These are phyloP conservation scores for Mycteria americana DNA, from an alignment of 2,797 vertebrate genomes.

Conservation along the genomic window DNA sequence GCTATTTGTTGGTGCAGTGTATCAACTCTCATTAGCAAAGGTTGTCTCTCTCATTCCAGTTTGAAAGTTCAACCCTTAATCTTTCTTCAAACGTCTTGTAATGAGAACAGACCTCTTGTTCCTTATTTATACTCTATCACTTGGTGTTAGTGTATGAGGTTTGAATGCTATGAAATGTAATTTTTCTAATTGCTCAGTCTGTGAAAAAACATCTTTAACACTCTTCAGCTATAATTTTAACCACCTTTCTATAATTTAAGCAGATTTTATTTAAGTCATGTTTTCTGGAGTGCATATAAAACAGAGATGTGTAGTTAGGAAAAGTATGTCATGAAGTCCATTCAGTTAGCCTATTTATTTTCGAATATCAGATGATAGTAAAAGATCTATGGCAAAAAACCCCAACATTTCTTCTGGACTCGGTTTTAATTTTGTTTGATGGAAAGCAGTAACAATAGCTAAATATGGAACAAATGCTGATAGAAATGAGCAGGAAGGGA, in stretches of 20 bases:
- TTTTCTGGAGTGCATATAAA: slow-evolving; percentile 8
- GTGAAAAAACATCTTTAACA: slow-evolving; percentile 53
- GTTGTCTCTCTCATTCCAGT: not conserved
- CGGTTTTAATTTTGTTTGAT: not conserved
- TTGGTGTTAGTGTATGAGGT: slow-evolving; percentile 32
- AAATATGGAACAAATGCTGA: not conserved
- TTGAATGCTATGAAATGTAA: slow-evolving; percentile 31
- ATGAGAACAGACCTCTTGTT: slow-evolving; percentile 26
- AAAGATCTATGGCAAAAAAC: not conserved
- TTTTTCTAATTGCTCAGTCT: slow-evolving; percentile 58
- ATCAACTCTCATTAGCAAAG: not conserved
- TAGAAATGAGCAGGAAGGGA: not conserved
- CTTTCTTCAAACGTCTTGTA: slow-evolving; percentile 43
- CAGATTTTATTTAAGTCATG: not conserved
- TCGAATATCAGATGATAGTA: not conserved
- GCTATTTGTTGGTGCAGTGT: not conserved
- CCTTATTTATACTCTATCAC: not conserved
- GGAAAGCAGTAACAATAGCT: not conserved
- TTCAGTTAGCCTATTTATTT: not conserved
- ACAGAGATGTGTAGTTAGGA: not conserved
- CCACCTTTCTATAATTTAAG: slow-evolving; percentile 10
- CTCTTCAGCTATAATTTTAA: slow-evolving; percentile 45
- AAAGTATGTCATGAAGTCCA: not conserved
- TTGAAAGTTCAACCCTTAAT: slow-evolving; percentile 20
- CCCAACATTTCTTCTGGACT: not conserved